Percentiles rank a stretch among this genome's conserved stretches.
Conservation (phyloP, 92 coral and sea anemone species). For the Parazoanthus swiftii region DNA sequence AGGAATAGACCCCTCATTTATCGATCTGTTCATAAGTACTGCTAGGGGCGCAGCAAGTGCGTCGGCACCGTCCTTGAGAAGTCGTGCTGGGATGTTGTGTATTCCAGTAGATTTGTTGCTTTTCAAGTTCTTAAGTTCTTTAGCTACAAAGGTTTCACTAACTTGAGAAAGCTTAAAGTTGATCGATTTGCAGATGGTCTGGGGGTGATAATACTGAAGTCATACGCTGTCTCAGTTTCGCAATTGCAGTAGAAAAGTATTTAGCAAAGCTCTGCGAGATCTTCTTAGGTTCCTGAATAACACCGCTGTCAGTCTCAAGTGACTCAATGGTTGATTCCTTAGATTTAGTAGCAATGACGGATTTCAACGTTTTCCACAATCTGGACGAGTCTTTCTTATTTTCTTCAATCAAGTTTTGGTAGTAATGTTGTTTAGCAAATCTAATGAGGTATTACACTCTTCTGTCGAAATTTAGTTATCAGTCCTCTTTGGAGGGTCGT, state of each 20-base stretch:
- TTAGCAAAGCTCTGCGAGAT: slow-evolving; percentile 50
- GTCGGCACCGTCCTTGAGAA: too few species aligned
- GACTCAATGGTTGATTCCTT: slow-evolving; percentile 43
- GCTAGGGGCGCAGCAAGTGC: too few species aligned
- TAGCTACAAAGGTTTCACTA: slow-evolving; percentile 45
- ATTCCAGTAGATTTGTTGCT: slow-evolving; percentile 54
- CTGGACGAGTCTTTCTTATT: slow-evolving; percentile 52
- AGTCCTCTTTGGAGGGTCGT: too few species aligned
- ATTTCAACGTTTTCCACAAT: slow-evolving; percentile 50
- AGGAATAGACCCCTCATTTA: too few species aligned
- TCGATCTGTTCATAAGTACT: too few species aligned
- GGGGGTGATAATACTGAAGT: slow-evolving; percentile 8
- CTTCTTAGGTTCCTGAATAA: slow-evolving; percentile 40
- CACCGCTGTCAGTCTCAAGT: slow-evolving; percentile 51
- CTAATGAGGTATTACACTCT: slow-evolving; percentile 64
- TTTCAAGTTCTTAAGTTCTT: slow-evolving; percentile 47
- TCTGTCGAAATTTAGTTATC: not conserved
- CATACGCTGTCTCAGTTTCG: slow-evolving; percentile 41
- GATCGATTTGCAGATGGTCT: slow-evolving; percentile 15
- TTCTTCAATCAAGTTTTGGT: slow-evolving; percentile 50
- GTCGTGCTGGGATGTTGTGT: too few species aligned
- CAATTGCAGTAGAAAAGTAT: not conserved
- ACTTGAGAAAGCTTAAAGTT: slow-evolving; percentile 50
- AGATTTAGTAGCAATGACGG: slow-evolving; percentile 34
- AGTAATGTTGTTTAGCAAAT: slow-evolving; percentile 51